phyloP scores from a whole-genome alignment of 1,140 invertebrate species.

The Hestina assimilis region DNA sequence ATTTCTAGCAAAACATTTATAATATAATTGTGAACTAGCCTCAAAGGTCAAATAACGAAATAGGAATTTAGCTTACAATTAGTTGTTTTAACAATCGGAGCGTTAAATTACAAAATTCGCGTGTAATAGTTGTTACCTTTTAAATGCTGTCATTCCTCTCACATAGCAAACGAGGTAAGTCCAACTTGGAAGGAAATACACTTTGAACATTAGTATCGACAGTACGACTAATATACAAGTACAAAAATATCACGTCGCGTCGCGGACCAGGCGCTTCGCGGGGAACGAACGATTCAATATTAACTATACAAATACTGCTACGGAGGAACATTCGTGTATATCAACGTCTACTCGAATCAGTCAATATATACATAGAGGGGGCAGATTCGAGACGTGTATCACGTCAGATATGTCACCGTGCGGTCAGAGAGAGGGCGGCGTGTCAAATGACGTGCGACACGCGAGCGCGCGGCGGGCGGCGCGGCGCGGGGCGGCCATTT shows the following conservation, averaged over 20 bases:
- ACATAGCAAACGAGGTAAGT: slow-evolving; percentile 43
- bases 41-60: too few species aligned
- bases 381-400: neutral
- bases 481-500: slow-evolving; percentile 14
- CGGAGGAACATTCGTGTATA: slow-evolving; percentile 13
- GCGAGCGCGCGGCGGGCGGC: slow-evolving; percentile 29
- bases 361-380: too few species aligned
- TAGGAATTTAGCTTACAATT: slow-evolving; percentile 5
- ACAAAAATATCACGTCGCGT: slow-evolving; percentile 38
- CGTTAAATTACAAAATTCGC: too few species aligned
- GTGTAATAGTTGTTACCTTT: slow-evolving; percentile 12
- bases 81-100: neutral
- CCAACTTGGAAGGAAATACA: slow-evolving; percentile 45
- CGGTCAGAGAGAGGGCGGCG: slow-evolving; percentile 3
- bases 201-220: slow-evolving; percentile 32
- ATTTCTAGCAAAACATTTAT: neutral
- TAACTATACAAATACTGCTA: slow-evolving; percentile 25
- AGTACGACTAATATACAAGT: slow-evolving; percentile 24
- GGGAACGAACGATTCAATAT: slow-evolving; percentile 18
- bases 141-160: slow-evolving; percentile 38
- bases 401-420: slow-evolving; percentile 1
- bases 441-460: slow-evolving; percentile 48
- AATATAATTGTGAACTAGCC: too few species aligned
- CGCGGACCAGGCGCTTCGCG: slow-evolving; percentile 11
- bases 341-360: slow-evolving; percentile 7